Base-by-base conservation (phyloP, 2,113 vertebrate species). In the Fulica atra region DNA sequence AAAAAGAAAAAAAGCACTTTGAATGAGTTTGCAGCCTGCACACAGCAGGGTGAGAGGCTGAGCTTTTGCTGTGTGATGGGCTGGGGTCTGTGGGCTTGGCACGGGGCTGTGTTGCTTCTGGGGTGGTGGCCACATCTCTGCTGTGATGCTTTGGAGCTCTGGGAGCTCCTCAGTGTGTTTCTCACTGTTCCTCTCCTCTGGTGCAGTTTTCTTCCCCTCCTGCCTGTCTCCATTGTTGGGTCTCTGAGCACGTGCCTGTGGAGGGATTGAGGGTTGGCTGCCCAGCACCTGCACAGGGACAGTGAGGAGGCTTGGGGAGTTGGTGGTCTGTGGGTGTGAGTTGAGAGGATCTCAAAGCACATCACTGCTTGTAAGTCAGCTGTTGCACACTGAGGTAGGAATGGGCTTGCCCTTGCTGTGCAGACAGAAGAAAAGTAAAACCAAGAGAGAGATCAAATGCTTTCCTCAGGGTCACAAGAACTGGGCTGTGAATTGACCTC, bases 181-280 rank as follows among this genome's bases (percentile, higher is more conserved):
- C 38, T 66, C 0, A 0, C 6, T 17, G 24, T 89, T 73, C 9
- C 7, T 35, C 54, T 79, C 38, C 19, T 46, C 6, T 66, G 19
- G 19, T 42, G n/a, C 24, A 33, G 17, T 71, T 81, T 93, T 74
- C 20, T 81, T 81, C 7, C 21, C 24, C 9, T 60, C 61, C 31
- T 81, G 56, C 50, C 33, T 7, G 0, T 28, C 25, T 59, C 59
- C 85, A 40, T 44, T 91, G 38, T 59, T 72, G 40, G 35, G 16
- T 57, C 18, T 79, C 38, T 51, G 59, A 70, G 16, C 33, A 16
- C 51, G 28, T 8, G 9, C 28, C 26, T 42, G 2, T 3, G 44
- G 28, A 53, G 6, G 19, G 3, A 3, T 8, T 7, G 2, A 13
- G 15, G 6, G 15, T 7, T 11, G 13, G 17, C 46, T 33, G 4